Conservation (phyloP, 2,113 vertebrate genomes). For the Notechis scutatus region DNA sequence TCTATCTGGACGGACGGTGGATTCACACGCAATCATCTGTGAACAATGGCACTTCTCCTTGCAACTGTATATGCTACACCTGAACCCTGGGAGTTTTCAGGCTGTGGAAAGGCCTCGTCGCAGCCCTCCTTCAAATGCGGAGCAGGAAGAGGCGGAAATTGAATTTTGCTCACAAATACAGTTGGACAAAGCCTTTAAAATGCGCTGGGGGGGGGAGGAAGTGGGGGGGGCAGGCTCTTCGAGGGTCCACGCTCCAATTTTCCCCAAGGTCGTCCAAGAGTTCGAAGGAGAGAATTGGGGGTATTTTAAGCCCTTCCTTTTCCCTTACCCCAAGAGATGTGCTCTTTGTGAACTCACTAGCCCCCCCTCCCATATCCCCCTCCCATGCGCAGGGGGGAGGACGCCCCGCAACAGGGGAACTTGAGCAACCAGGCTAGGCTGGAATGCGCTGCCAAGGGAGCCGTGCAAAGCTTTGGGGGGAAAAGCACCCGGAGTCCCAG, state of each 20-base stretch:
- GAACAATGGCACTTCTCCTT: neutral
- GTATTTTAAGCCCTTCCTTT: neutral
- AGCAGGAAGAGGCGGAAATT: slow-evolving; percentile 4
- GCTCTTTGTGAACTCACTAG: slow-evolving; percentile 25
- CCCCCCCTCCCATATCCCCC: neutral
- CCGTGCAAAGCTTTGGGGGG: neutral
- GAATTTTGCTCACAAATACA: slow-evolving; percentile 43
- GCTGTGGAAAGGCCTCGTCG: neutral
- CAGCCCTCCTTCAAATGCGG: neutral
- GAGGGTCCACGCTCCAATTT: slow-evolving; percentile 1
- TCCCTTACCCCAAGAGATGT: neutral
- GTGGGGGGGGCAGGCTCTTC: accelerated
- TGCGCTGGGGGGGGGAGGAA: neutral
- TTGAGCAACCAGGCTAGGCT: accelerated
- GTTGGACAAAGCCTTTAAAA: slow-evolving; percentile 28
- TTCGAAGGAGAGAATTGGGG: neutral
- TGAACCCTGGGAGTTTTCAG: neutral
- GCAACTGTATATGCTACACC: neutral
- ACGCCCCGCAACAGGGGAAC: neutral
- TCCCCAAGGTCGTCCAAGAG: neutral
- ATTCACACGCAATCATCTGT: neutral
- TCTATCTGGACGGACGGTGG: neutral
- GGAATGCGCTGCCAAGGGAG: neutral
- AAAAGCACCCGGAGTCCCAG: accelerated
- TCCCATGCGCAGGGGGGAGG: neutral